Evolutionary conservation across 2,113 vertebrate genomes (phyloP).

Genomic region (human): DNA sequence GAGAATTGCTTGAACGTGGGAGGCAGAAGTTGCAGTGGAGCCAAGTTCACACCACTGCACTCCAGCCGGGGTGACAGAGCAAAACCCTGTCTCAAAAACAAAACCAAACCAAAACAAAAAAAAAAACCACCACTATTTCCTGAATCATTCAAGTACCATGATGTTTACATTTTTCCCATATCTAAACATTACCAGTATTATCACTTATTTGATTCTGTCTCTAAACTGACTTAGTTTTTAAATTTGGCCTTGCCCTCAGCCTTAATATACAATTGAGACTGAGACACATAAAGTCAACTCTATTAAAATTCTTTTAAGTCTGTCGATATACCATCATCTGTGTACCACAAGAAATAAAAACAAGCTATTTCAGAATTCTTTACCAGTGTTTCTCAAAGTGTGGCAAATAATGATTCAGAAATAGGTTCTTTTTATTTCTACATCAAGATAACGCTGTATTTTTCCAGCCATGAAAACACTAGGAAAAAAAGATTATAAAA

Average conservation of each 20-base stretch:
- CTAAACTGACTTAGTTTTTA: background rate
- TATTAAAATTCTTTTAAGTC: background rate
- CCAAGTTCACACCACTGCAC: no score
- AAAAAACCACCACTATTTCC: background rate
- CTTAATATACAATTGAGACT: background rate
- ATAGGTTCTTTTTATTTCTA: background rate
- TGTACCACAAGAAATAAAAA: constrained; percentile 45
- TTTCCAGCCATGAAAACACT: background rate
- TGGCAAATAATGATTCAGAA: constrained; percentile 27
- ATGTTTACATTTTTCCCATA: background rate
- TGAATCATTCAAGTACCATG: background rate
- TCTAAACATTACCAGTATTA: background rate
- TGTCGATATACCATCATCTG: background rate
- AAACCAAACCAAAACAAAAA: no score
- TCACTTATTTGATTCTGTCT: background rate
- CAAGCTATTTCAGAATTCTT: constrained; percentile 15
- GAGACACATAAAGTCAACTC: background rate
- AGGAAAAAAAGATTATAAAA: background rate
- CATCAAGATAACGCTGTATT: background rate
- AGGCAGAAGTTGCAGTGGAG: no score
- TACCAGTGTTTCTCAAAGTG: background rate
- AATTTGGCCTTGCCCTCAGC: background rate
- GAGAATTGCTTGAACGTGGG: no score
- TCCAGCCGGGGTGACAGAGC: no score
- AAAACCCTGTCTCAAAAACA: no score